Percentiles rank a stretch among this genome's conserved stretches.
Evolutionary conservation across 2,113 vertebrate genomes (phyloP).

Genomic region (Heterochromis multidens): DNA sequence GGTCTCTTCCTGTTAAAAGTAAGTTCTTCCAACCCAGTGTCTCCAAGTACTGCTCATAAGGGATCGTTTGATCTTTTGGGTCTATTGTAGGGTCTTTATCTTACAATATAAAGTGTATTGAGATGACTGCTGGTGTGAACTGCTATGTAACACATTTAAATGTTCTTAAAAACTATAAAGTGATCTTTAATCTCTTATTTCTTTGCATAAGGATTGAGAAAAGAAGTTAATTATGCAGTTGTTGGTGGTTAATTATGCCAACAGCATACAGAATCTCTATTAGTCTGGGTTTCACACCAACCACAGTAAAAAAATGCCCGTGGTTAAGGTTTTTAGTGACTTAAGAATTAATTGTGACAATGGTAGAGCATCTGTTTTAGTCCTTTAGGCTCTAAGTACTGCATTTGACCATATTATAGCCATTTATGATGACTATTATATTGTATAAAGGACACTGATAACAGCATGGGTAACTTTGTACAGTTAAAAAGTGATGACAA

Average conservation of each 20-base stretch:
- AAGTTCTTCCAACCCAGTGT: background rate
- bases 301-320: too few species aligned
- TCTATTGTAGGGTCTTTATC: accelerated
- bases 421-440: too few species aligned
- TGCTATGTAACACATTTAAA: background rate
- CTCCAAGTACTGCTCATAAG: too few species aligned
- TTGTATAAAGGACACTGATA: too few species aligned
- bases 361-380: too few species aligned
- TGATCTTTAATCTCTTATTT: background rate
- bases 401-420: too few species aligned
- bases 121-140: background rate
- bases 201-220: background rate
- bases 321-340: too few species aligned
- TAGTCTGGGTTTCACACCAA: too few species aligned
- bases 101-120: background rate
- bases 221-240: background rate
- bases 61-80: background rate
- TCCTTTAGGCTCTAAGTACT: too few species aligned
- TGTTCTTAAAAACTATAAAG: background rate
- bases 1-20: background rate
- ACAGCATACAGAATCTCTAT: background rate
- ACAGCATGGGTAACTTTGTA: too few species aligned
- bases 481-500: too few species aligned
- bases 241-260: background rate
- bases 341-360: too few species aligned